phyloP scores from a whole-genome alignment of 2,888 invertebrate genomes.

The Scaeva pyrastri region DNA sequence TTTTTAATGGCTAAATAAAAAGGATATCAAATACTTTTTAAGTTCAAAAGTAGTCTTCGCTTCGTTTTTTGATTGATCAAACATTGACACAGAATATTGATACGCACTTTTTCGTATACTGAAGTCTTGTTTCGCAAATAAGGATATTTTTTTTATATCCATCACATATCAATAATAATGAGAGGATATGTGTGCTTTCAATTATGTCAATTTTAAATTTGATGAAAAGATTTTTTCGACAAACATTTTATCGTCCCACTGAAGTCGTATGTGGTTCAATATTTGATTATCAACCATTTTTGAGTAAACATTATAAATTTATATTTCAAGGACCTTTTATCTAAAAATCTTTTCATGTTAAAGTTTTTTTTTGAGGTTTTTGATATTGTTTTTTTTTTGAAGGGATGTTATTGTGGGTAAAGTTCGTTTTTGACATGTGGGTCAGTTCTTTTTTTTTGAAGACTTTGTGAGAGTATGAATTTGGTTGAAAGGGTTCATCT shows the following conservation, averaged over 20 bases:
- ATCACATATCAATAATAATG: slow-evolving; percentile 25
- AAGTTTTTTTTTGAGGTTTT: slow-evolving; percentile 4
- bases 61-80: slow-evolving; percentile 58
- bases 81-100: slow-evolving; percentile 61
- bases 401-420: slow-evolving; percentile 49
- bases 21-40: slow-evolving; percentile 27
- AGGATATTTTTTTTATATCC: slow-evolving; percentile 13
- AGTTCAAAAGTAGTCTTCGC: slow-evolving; percentile 24
- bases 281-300: slow-evolving; percentile 52
- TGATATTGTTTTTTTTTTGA: not conserved
- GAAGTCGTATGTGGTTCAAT: slow-evolving; percentile 36
- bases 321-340: not conserved
- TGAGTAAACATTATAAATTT: slow-evolving; percentile 40
- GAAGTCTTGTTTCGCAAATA: slow-evolving; percentile 40
- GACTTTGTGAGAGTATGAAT: slow-evolving; percentile 21
- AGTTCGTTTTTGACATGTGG: slow-evolving; percentile 62
- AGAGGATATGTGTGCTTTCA: slow-evolving; percentile 54
- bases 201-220: slow-evolving; percentile 57
- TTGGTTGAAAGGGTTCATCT: slow-evolving; percentile 56
- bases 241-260: no score
- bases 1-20: slow-evolving; percentile 65
- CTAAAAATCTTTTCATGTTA: slow-evolving; percentile 49
- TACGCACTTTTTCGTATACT: slow-evolving; percentile 21
- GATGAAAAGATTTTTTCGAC: slow-evolving; percentile 41
- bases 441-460: slow-evolving; percentile 33